phyloP scores from a whole-genome alignment of 2,113 vertebrate species.

The Pristiophorus japonicus region DNA sequence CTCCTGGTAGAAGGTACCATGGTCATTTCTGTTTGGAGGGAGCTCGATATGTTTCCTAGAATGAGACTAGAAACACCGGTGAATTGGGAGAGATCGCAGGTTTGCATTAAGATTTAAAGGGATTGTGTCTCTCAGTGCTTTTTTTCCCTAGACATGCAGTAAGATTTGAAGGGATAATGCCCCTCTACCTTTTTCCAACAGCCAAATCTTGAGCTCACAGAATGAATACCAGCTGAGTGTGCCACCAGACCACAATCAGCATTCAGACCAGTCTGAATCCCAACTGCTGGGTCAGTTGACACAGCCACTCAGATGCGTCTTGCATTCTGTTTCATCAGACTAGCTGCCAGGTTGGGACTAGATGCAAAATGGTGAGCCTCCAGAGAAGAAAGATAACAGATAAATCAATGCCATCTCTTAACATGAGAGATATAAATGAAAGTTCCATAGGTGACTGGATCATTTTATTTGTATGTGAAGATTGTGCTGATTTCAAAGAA shows the following conservation, averaged over 20 bases:
- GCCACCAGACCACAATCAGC: neutral
- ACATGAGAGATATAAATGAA: neutral
- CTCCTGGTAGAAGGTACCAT: neutral
- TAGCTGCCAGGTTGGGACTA: neutral
- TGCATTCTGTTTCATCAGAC: neutral
- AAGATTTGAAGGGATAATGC: neutral
- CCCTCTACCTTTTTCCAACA: neutral
- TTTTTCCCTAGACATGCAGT: neutral
- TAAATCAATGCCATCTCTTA: neutral
- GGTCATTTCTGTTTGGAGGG: neutral
- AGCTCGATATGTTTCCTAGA: neutral
- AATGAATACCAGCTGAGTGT: neutral
- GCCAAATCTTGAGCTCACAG: neutral
- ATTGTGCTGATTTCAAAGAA: neutral
- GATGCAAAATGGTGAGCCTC: neutral
- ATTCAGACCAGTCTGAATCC: neutral
- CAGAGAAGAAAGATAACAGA: neutral
- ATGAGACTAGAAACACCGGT: neutral
- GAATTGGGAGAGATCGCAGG: neutral
- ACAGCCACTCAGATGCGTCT: neutral
- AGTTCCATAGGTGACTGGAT: neutral
- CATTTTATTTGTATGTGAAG: neutral
- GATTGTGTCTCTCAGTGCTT: neutral
- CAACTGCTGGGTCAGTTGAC: neutral
- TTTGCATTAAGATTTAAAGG: neutral